Percentiles rank a stretch among this genome's conserved stretches.
These are phyloP conservation scores for Lynx canadensis DNA, from an alignment of 2,113 vertebrate species.

Conservation along the genomic window DNA sequence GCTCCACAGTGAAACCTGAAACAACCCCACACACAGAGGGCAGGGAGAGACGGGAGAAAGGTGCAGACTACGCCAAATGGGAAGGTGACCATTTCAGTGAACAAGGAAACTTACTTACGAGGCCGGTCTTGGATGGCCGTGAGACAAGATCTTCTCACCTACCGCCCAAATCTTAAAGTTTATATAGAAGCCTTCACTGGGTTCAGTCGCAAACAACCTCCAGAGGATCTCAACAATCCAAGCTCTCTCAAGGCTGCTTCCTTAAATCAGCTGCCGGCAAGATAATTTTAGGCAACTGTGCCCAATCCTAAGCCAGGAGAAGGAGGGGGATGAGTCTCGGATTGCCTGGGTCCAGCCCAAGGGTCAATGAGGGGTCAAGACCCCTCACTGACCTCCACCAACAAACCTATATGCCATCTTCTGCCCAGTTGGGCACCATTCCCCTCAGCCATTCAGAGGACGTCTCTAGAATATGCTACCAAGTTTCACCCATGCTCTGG, in stretches of 20 bases:
- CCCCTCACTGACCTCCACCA: neutral
- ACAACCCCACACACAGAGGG: neutral
- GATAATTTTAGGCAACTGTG: neutral
- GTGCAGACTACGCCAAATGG: rapidly evolving
- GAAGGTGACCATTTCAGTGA: neutral
- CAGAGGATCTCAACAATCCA: neutral
- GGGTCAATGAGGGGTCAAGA: rapidly evolving
- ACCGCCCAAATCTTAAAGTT: neutral
- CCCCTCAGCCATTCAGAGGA: neutral
- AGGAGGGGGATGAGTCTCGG: neutral
- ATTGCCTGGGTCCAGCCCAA: too few species aligned
- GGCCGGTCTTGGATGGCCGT: neutral
- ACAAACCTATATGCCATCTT: neutral
- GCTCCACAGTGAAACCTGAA: neutral
- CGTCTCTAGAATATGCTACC: too few species aligned
- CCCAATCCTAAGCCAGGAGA: neutral
- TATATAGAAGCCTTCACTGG: neutral
- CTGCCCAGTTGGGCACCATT: neutral
- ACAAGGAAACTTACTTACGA: neutral
- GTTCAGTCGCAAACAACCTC: neutral
- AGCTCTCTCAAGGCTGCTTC: neutral
- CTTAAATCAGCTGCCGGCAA: neutral
- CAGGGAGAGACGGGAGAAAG: neutral
- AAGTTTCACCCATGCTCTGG: rapidly evolving
- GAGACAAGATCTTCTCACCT: neutral